Evolutionary conservation across 30 jellyfish, hydroid and myxozoan species (phyloP).

Genomic region (Clytia hemisphaerica): DNA sequence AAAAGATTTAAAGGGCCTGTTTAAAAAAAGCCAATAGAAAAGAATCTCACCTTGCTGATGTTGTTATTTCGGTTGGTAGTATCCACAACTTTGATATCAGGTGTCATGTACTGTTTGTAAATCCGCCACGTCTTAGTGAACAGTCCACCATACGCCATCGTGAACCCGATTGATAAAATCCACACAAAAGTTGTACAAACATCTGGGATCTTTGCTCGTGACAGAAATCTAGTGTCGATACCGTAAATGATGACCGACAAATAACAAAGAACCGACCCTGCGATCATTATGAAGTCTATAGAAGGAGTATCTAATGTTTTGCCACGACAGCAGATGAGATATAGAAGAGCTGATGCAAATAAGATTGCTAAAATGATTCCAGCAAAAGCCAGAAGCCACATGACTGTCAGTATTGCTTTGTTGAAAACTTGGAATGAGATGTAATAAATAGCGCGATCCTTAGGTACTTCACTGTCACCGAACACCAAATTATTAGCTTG

Average conservation of each 20-base stretch:
- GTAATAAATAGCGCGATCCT: conserved; percentile 8
- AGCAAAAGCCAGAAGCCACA: conserved; percentile 18
- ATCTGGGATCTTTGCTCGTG: conserved; percentile 20
- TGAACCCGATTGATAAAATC: conserved; percentile 66
- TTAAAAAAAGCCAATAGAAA: no score
- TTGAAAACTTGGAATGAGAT: not conserved
- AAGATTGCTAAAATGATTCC: conserved; percentile 20
- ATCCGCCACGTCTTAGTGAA: conserved; percentile 84
- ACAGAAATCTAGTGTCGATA: conserved; percentile 58
- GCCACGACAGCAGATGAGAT: no score
- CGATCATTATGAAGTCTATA: conserved; percentile 53
- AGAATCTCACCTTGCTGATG: no score
- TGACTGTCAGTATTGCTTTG: conserved; percentile 15
- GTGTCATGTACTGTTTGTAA: conserved; percentile 51
- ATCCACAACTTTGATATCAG: conserved; percentile 20
- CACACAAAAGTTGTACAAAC: conserved; percentile 55
- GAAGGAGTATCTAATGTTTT: conserved; percentile 43
- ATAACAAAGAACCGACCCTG: conserved; percentile 72
- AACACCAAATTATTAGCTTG: conserved; percentile 3
- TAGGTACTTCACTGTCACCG: conserved; percentile 10
- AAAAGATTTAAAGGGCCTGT: no score
- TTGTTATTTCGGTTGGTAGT: no score
- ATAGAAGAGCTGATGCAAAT: not conserved
- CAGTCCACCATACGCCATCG: conserved; percentile 79
- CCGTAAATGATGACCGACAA: conserved; percentile 70